Evolutionary conservation across 2,888 invertebrate species (phyloP).

Genomic region (Drosophila tanythrix): DNA sequence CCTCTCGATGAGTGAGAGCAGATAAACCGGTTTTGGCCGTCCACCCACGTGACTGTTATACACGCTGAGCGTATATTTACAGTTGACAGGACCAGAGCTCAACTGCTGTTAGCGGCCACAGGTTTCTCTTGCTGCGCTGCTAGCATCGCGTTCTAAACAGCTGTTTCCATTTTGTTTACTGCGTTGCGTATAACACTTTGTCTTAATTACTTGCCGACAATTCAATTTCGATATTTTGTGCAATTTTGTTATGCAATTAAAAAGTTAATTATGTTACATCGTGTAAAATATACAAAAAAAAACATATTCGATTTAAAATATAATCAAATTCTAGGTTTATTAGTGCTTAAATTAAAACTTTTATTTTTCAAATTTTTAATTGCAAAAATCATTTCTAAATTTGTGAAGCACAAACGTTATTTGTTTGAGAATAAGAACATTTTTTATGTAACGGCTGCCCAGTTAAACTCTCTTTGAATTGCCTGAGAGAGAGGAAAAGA

Average conservation of each 20-base stretch:
- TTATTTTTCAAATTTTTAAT: background rate
- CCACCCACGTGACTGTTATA: conserved; percentile 60
- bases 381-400: background rate
- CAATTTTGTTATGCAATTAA: background rate
- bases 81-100: conserved; percentile 42
- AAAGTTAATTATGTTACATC: background rate
- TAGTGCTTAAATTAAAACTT: too few species aligned
- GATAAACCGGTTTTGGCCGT: conserved; percentile 32
- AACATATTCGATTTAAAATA: background rate
- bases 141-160: conserved; percentile 45
- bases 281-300: background rate
- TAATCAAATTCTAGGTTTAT: background rate
- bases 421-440: conserved; percentile 6
- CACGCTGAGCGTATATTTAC: conserved; percentile 22
- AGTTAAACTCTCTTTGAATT: conserved; percentile 7
- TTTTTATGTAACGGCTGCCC: background rate
- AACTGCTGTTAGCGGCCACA: conserved; percentile 67
- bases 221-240: conserved; percentile 15
- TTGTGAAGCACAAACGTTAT: background rate
- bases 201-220: conserved; percentile 22
- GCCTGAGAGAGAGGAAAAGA: conserved; percentile 33
- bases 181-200: conserved; percentile 48
- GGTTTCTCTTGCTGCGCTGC: conserved; percentile 62
- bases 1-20: background rate
- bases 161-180: conserved; percentile 58